Evolutionary conservation across 2,113 vertebrate genomes (phyloP).

Genomic region (Calyptomena viridis): DNA sequence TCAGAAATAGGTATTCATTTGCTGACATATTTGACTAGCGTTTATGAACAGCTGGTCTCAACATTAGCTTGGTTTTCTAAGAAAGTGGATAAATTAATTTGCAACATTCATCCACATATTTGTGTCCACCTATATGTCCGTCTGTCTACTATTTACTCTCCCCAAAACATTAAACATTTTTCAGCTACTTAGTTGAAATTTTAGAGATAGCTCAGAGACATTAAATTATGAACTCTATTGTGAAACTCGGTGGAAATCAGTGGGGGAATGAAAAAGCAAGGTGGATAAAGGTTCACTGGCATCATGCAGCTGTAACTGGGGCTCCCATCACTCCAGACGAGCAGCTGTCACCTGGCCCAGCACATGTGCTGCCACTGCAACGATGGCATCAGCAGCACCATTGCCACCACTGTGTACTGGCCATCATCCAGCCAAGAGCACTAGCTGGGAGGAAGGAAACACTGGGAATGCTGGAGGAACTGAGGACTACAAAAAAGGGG

Average conservation of each 20-base stretch:
- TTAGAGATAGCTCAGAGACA: background rate
- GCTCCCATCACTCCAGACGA: background rate
- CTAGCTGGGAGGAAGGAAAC: background rate
- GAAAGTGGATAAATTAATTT: background rate
- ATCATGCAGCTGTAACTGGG: background rate
- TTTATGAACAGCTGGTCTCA: background rate
- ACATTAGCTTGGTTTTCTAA: background rate
- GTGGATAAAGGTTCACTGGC: background rate
- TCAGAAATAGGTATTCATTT: background rate
- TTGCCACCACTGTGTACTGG: background rate
- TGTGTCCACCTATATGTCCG: background rate
- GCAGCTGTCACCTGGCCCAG: background rate
- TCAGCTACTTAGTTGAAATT: background rate
- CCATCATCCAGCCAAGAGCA: background rate
- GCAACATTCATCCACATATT: background rate
- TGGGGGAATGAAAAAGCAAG: background rate
- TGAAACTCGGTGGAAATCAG: background rate
- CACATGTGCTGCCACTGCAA: accelerated
- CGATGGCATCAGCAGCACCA: background rate
- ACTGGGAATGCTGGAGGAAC: background rate
- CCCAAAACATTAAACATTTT: background rate
- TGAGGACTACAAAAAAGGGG: background rate
- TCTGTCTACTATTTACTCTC: background rate
- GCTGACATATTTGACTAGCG: background rate
- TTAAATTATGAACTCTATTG: background rate